A percentile compares a stretch with the other conserved stretches of the same genome.
Evolutionary conservation across 2,113 vertebrate species (phyloP).

Genomic region (Cacatua alba): DNA sequence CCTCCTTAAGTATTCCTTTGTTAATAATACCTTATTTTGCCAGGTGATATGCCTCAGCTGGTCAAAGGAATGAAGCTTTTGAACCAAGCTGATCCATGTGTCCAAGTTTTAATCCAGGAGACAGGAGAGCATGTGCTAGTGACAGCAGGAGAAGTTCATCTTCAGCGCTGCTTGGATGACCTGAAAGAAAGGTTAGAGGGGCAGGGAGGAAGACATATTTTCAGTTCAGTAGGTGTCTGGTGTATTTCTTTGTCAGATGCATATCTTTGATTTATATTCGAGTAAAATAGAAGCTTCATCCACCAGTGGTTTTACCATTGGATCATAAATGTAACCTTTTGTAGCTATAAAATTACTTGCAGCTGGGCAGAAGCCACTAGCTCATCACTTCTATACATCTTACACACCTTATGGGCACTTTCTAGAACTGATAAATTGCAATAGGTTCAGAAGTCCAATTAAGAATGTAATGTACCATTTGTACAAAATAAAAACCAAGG

Average conservation of each 20-base stretch:
- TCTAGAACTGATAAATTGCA: background rate
- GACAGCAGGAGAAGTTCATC: constrained; percentile 95
- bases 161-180: constrained; percentile 96
- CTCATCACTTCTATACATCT: background rate
- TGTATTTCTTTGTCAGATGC: constrained; percentile 1
- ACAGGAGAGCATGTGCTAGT: constrained; percentile 95
- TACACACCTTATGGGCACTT: background rate
- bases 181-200: constrained; percentile 85
- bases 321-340: constrained; percentile 26
- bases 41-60: constrained; percentile 95
- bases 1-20: background rate
- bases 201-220: background rate
- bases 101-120: constrained; percentile 94
- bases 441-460: background rate
- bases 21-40: constrained; percentile 19
- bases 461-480: background rate
- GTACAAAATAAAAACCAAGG: background rate
- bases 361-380: background rate
- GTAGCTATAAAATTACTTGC: constrained; percentile 8
- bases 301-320: background rate
- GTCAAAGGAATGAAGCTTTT: constrained; percentile 93
- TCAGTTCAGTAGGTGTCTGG: background rate
- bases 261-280: constrained; percentile 36
- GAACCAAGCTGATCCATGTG: constrained; percentile 97
- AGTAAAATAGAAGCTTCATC: background rate